phyloP scores from a whole-genome alignment of 2,888 invertebrate species.

The Synergus gifuensis region DNA sequence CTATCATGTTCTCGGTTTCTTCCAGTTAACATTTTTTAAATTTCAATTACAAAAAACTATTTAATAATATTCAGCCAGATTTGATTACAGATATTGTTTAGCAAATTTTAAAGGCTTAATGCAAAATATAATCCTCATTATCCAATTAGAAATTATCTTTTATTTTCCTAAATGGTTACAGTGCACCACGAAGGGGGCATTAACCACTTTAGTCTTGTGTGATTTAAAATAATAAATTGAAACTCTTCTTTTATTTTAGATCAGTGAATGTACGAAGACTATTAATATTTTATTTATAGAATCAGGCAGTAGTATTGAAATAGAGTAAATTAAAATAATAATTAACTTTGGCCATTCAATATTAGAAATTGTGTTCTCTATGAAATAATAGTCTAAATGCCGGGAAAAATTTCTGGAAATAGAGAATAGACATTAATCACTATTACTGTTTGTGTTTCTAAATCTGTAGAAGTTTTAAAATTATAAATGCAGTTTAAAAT shows the following conservation, averaged over 20 bases:
- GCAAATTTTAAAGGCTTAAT: background rate
- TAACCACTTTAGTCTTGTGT: background rate
- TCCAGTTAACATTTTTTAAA: background rate
- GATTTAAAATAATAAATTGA: slow-evolving; percentile 9
- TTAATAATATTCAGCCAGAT: background rate
- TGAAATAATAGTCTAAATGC: background rate
- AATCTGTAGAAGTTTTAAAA: background rate
- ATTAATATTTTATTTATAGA: slow-evolving; percentile 1
- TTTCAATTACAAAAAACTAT: background rate
- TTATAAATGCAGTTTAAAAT: background rate
- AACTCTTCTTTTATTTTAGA: slow-evolving; percentile 2
- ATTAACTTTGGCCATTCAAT: too few relatives aligned
- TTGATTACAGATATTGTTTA: background rate
- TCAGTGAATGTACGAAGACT: background rate
- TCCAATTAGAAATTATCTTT: background rate
- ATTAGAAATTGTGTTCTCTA: too few relatives aligned
- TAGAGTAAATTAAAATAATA: too few relatives aligned
- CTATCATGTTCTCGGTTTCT: background rate
- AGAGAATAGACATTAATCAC: background rate
- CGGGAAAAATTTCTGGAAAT: background rate
- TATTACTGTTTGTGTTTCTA: too few relatives aligned
- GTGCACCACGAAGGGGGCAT: background rate
- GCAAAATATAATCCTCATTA: slow-evolving; percentile 11
- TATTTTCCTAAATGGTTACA: background rate
- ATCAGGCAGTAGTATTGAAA: background rate